Evolutionary conservation across 2,113 vertebrate genomes (phyloP).

Genomic region (Chaetura pelagica): DNA sequence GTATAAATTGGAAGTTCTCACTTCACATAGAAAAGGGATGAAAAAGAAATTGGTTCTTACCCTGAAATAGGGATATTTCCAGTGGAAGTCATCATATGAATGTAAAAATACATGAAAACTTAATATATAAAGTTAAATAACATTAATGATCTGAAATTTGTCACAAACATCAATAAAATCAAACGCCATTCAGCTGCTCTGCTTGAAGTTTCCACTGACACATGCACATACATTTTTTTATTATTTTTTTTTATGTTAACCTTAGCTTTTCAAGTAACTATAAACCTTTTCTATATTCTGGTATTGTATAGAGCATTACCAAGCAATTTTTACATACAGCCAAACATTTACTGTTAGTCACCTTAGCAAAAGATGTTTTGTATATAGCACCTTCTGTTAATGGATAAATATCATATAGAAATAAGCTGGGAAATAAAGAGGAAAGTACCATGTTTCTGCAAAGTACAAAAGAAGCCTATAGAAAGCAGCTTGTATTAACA

Average conservation of each 20-base stretch:
- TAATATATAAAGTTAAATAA: not conserved
- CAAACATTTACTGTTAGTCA: not conserved
- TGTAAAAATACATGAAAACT: not conserved
- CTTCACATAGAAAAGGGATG: not conserved
- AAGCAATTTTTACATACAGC: not conserved
- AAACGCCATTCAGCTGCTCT: not conserved
- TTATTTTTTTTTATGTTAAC: not conserved
- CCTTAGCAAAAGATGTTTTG: not conserved
- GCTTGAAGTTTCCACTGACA: not conserved
- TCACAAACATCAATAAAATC: not conserved
- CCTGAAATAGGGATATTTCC: not conserved
- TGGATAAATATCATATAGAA: not conserved
- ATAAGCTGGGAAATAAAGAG: not conserved
- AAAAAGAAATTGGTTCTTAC: not conserved
- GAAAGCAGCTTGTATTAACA: not conserved
- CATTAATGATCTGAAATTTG: not conserved
- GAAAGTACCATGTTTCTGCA: not conserved
- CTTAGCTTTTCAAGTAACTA: not conserved
- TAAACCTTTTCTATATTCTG: not conserved
- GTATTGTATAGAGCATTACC: not conserved
- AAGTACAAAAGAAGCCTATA: not conserved
- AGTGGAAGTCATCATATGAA: not conserved
- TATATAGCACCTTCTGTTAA: not conserved
- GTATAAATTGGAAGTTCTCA: not conserved
- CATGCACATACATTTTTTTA: no score